Evolutionary conservation across 2,888 invertebrate species (phyloP), one percentile per base, ranked within the genome.

Genomic region (Tetragonula carbonaria): DNA sequence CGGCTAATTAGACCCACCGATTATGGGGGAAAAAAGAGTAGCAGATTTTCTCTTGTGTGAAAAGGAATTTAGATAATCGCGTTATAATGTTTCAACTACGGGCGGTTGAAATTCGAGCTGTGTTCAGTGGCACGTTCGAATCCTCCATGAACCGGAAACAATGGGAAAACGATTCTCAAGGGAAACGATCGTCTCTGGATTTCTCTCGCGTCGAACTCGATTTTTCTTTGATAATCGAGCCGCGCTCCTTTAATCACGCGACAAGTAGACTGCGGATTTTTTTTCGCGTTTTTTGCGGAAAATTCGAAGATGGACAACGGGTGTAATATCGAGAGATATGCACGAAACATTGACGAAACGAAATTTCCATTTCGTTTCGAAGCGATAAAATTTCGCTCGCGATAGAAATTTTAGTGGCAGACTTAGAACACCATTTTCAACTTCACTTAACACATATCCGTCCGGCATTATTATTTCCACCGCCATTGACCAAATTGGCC

Each of bases 1-100:
- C 72, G 14, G 14, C 65, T 72, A 57, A 81, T 81, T 57, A n/a
- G 23, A 45, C 38, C 14, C 11, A 16, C 23, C 67, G 57, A 57
- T 74, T 57, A 57, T 2, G 45, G 73, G 33, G 3, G 3, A 33
- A 3, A 33, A 57, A 57, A 73, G 57, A 59, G 82, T 51, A 23
- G 80, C 28, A 13, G 21, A 70, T 63, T 77, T 70, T 83, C 76
- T 70, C 57, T 28, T n/a, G 55, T 57, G 16, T 13, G 57, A 59
- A 53, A 73, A 65, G 33, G 16, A 68, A 70, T 33, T 38, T 45
- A 70, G 67, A 55, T 51, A 67, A 62, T 50, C 65, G 63, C 18
- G 33, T 74, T 55, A 28, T 28, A 45, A 51, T 23, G n/a, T 16
- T 18, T 11, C 28, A 16, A 16, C 38, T 18, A 33, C 62, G 5